Evolutionary conservation across 2,797 vertebrate genomes (phyloP), one percentile per base, ranked within the genome.

Genomic region (Rhinophrynus dorsalis): DNA sequence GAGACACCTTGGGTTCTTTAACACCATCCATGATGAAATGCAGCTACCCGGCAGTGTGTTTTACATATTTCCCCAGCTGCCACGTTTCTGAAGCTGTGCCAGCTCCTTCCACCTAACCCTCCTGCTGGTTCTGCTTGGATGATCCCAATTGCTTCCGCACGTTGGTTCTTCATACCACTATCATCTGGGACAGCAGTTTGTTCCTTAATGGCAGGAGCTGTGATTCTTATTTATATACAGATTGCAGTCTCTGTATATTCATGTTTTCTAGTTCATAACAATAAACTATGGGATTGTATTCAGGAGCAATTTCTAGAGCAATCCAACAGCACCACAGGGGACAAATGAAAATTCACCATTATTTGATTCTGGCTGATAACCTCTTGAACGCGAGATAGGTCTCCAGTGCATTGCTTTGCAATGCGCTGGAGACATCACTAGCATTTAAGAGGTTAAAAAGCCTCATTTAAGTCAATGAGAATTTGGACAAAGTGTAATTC

Each of bases 51-150:
- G 27, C 51, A 38, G 58, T 70, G 38, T 62, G 17, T 71, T 57
- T 56, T 71, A 23, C 68, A 64, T 71, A 48, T 58, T 71, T 65
- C 30, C 52, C 61, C 47, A 40, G 60, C 58, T 47, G 37, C 33
- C 48, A 42, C 30, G 40, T 47, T 52, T 65, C 33, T 33, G 38
- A n/a, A 58, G 32, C 59, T 37, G 58, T 4, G 68, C 58, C 9
- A 32, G 42, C 24, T 45, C 12, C n/a, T 33, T 42, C 55, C 48
- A 51, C 15, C 50, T 64, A 50, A 37, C 42, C 50, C 68, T 30
- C 61, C 52, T 58, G 61, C 68, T 72, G 60, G 21, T 64, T 64
- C 42, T 48, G 44, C 52, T 21, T 33, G 33, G 32, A 57, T 51
- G 24, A 51, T 51, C 60, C 42, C 42, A 52, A 65, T 51, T 64